Base-by-base conservation (phyloP, 2,888 invertebrate genomes). In the Lomographa bimaculata region DNA sequence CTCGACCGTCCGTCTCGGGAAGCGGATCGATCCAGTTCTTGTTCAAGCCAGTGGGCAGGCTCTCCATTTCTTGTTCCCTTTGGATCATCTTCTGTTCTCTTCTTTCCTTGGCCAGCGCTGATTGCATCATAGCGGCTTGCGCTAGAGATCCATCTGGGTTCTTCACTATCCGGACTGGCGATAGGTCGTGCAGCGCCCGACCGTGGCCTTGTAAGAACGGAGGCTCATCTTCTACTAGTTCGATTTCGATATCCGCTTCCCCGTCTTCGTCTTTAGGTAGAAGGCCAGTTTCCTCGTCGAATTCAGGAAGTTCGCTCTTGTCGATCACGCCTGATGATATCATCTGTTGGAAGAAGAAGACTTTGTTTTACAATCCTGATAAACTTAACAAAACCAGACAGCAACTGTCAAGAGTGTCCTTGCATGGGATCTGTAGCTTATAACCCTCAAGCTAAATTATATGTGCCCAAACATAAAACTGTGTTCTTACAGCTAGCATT, bases 51-150 rank as follows among this genome's bases (percentile, higher is more conserved):
- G 96, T 93, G 0, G 95, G 95, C 7, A 94, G 79, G 0, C 95
- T 93, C 69, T 97, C 97, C 91, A 96, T 94, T 81, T 98, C 98
- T 54, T 96, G 78, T 69, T 98, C 98, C 11, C 98, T 82, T 60
- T 97, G 97, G n/a, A 96, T 81, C 96, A 97, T 97, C 82, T 99
- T 99, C 64, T 96, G 93, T 74, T 99, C 99, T 24, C 99, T 89
- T 32, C 99, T 90, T 74, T 99, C 99, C 70, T 99, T 99, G 0
- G 99, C 96, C 23, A 99, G 77, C 0, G 99, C 99, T 5, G 96
- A 97, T 79, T 99, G 99, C 98, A 98, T 99, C 97, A 99, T 98
- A 0, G 99, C 99, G 0, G 99, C 98, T 79, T 99, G 99, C 0
- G 99, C 99, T 9, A 99, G 82, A 0, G 98, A 98, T 0, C 99